phyloP scores from a whole-genome alignment of 2,797 vertebrate genomes.

The Syndactyla subalaris region DNA sequence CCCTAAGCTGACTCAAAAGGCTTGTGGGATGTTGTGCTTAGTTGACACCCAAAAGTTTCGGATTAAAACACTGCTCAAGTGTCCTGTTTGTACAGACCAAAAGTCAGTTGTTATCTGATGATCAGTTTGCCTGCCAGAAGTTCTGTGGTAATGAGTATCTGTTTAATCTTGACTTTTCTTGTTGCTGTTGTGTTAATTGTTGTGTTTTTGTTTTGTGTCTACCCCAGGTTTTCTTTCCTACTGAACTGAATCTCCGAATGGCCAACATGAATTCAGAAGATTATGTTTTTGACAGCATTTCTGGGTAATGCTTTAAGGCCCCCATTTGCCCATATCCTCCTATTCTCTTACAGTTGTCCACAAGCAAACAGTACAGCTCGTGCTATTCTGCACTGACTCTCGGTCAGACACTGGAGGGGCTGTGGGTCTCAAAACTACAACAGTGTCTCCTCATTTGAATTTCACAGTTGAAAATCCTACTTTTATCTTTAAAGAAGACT shows the following conservation, averaged over 20 bases:
- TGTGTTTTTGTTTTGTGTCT: conserved; percentile 19
- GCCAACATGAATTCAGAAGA: conserved; percentile 90
- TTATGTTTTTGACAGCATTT: conserved; percentile 91
- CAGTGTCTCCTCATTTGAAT: background rate
- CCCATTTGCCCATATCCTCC: background rate
- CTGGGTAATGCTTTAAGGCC: conserved; percentile 83
- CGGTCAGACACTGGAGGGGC: background rate
- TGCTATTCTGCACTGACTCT: rapidly evolving
- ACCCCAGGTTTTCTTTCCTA: conserved; percentile 87
- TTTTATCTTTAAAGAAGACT: background rate
- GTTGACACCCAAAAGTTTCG: background rate
- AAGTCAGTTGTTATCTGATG: background rate
- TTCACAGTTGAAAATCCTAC: background rate
- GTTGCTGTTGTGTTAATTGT: conserved; percentile 27
- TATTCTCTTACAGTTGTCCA: background rate
- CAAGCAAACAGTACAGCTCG: background rate
- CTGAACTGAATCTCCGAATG: conserved; percentile 96
- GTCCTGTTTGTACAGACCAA: background rate
- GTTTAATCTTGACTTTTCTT: background rate
- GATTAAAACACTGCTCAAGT: background rate
- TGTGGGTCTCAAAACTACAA: background rate
- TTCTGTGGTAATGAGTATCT: background rate
- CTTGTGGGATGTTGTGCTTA: background rate
- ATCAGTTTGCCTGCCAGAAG: background rate
- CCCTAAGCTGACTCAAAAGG: background rate